These are phyloP conservation scores for Ornithorhynchus anatinus DNA, from an alignment of 2,113 vertebrate genomes.

Conservation along the genomic window DNA sequence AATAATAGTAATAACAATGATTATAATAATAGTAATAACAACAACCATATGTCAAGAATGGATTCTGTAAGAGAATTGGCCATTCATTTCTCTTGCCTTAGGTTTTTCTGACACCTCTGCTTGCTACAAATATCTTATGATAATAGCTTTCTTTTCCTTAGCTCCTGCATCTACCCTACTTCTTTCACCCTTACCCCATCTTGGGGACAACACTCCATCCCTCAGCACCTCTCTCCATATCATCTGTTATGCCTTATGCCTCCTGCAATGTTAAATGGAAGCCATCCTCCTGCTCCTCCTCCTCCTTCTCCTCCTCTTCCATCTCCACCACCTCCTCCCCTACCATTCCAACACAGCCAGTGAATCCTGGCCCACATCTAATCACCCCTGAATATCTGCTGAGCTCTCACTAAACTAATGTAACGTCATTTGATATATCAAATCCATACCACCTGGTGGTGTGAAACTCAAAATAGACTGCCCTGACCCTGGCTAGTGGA, in stretches of 20 bases:
- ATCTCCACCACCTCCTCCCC: no score
- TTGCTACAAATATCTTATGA: not conserved
- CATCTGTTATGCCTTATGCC: not conserved
- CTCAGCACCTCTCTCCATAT: not conserved
- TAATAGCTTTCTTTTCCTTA: not conserved
- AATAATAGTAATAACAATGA: no score
- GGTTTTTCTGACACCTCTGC: not conserved
- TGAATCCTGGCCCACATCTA: not conserved
- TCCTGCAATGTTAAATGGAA: conserved; percentile 15
- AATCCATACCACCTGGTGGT: conserved; percentile 35
- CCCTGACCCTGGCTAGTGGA: not conserved
- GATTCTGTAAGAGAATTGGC: not conserved
- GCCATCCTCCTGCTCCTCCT: not conserved
- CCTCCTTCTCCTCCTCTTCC: not conserved
- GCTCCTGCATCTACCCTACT: not conserved
- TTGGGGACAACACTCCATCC: not conserved
- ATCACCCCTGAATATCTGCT: conserved; percentile 39
- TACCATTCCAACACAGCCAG: not conserved
- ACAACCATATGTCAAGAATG: no score
- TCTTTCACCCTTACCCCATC: not conserved
- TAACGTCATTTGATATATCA: conserved; percentile 18
- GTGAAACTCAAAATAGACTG: conserved; percentile 33
- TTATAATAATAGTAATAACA: no score
- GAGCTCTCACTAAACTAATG: not conserved
- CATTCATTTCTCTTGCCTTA: not conserved